Base-by-base conservation (phyloP, 2,888 invertebrate genomes). In the Cephus runcator region DNA sequence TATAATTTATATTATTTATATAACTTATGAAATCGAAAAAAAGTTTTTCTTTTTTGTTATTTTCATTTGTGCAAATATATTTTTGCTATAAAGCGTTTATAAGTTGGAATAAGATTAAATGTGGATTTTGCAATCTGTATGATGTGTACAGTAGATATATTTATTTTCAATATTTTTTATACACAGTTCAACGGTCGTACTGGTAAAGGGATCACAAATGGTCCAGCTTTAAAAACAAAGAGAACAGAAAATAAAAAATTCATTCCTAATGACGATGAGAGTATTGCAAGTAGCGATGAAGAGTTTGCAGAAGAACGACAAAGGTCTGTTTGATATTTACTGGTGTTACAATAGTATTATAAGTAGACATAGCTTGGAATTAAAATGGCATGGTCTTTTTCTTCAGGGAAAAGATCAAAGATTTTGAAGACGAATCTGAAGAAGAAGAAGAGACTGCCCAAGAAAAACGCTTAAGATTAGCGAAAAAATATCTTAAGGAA, bases 401-500 rank as follows among this genome's bases (percentile, higher is more conserved):
- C 75, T 80, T 34, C 34, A 83, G 81, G 11, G 73, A 76, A n/a
- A 73, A 73, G 75, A 74, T 75, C 36, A 75, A 77, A 33, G 75
- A 89, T 30, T 91, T 90, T 77, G 92, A 92, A 78, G 92, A 92
- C 79, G 90, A 90, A 33, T 90, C 88, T 35, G 92, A 92, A 0
- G 95, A 94, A 83, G 95, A 95, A 83, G 93, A 94, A 83, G 97
- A 98, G 91, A 98, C 97, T 1, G 95, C 96, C 0, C 98, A 98
- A 90, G 97, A 98, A 88, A 98, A 98, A 89, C 96, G 97, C 84
- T 90, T 98, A 75, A 94, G 98, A 73, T 92, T 98, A 81, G 98
- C 98, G 0, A 98, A 98, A 90, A 94, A 96, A 89, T 98, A 98
- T 91, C 92, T 99, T 68, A 93, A 96, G 87, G 96, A 98, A 93